Evolutionary conservation across 2,888 invertebrate genomes (phyloP), one percentile per base, ranked within the genome.

Genomic region (Heteromyza rotundicornis): DNA sequence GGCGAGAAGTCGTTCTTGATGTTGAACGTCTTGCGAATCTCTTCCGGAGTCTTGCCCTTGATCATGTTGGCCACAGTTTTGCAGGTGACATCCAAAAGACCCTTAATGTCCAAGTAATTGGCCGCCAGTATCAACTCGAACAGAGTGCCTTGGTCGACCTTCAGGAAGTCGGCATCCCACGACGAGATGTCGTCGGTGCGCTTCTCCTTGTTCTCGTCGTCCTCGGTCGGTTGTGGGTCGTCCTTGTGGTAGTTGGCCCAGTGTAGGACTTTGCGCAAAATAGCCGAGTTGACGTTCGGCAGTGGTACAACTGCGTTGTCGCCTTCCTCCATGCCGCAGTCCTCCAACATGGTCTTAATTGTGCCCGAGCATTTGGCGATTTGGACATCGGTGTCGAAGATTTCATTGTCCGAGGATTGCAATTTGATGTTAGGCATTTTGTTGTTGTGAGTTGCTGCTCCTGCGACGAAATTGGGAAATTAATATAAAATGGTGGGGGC

Each of bases 1-100:
- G 96, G 93, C 7, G 94, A 92, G 73, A 97, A 97, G 81, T 97
- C 97, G 84, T 96, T 97, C 83, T 96, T 96, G 66, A 98, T 97
- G 80, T 96, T 96, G 81, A 98, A 98, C 0, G 96, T 96, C 81
- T 96, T 96, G 10, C 98, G 90, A 66, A 97, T 97, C 81, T 97
- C 97, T 77, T 97, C 96, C 0, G 96, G 96, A n/a, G 96, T 95
- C 80, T 97, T 98, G 14, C 96, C 96, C 82, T 97, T 97, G 74
- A 98, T 97, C 97, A 98, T 97, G 81, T 97, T 97, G 5, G 97
- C 97, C 54, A 97, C 96, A 0, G 96, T 96, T 85, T 99, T 99
- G 85, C 98, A 99, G 0, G 98, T 96, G 0, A 98, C 98, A 84
- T 98, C 98, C 74, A 98, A 84, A 62, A 99, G 86, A 1, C 97